Conservation (phyloP, 2,113 vertebrate genomes). For the human (Homo sapiens) region GRCh38 chrX:113542501-113543000, state of each 20-base stretch:
- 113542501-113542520: neutral
- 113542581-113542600: neutral
- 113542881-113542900: neutral
- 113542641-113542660: neutral
- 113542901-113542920: neutral
- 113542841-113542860: neutral
- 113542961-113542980: neutral
- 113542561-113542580: neutral
- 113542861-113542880: neutral
- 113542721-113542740: neutral
- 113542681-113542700: neutral
- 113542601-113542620: neutral
- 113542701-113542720: neutral
- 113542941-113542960: neutral
- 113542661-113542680: neutral
- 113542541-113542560: neutral
- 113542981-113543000: neutral
- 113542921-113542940: neutral
- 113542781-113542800: neutral
- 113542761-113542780: neutral
- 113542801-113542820: neutral
- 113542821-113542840: neutral
- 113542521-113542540: neutral
- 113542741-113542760: neutral
- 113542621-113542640: neutral